These are phyloP conservation scores for Miltochrista miniata DNA, from an alignment of 2,888 invertebrate genomes.

Conservation along the genomic window DNA sequence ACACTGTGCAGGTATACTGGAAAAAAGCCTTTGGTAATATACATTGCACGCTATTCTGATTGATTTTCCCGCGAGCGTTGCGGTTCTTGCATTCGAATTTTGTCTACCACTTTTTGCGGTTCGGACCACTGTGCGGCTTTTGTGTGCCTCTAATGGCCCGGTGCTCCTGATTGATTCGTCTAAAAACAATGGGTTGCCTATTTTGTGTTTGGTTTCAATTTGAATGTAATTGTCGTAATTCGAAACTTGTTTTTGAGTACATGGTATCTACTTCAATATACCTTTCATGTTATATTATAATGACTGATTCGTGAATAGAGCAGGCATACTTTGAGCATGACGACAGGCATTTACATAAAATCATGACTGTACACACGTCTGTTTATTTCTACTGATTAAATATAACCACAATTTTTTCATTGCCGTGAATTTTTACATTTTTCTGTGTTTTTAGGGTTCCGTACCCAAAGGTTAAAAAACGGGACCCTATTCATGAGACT, in stretches of 20 bases:
- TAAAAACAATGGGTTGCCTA: slow-evolving; percentile 24
- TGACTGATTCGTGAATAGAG: too few relatives aligned
- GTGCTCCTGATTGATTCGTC: slow-evolving; percentile 38
- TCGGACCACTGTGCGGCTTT: slow-evolving; percentile 34
- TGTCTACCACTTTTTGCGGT: slow-evolving; percentile 44
- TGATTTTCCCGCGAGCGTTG: slow-evolving; percentile 47
- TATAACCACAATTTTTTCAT: too few relatives aligned
- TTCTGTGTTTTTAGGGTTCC: too few relatives aligned
- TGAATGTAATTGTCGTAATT: slow-evolving; percentile 8
- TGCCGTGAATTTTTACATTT: too few relatives aligned
- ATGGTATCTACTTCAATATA: not conserved
- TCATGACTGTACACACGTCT: too few relatives aligned
- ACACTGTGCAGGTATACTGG: slow-evolving; percentile 22
- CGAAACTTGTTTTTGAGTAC: slow-evolving; percentile 1
- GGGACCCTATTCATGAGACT: too few relatives aligned
- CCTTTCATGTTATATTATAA: not conserved
- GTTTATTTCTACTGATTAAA: too few relatives aligned
- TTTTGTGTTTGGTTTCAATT: slow-evolving; percentile 14
- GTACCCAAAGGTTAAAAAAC: too few relatives aligned
- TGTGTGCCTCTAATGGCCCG: slow-evolving; percentile 31
- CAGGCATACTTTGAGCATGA: too few relatives aligned
- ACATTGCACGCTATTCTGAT: slow-evolving; percentile 39
- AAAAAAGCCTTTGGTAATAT: slow-evolving; percentile 29
- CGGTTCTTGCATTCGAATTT: slow-evolving; percentile 41
- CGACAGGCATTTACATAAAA: too few relatives aligned